Conservation (phyloP, 53 echinoderm and acorn worm genomes). For the Glandiceps talaboti region DNA sequence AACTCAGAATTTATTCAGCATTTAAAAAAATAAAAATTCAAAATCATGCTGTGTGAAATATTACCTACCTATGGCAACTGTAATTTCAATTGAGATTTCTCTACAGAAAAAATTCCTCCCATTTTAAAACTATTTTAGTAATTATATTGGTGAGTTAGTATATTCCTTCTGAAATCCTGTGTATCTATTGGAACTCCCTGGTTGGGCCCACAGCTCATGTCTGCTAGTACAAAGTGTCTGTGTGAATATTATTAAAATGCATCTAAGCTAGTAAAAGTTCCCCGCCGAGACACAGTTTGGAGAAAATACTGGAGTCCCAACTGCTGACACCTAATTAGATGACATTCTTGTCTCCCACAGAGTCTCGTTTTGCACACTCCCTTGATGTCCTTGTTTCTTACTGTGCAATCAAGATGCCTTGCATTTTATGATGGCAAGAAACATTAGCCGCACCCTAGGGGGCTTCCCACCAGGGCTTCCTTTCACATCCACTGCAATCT, state of each 20-base stretch:
- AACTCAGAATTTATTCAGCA: too few relatives aligned
- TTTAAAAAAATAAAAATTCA: too few relatives aligned
- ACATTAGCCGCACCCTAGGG: not conserved
- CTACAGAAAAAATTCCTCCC: too few relatives aligned
- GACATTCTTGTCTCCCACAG: not conserved
- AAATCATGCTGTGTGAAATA: too few relatives aligned
- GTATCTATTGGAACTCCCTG: not conserved
- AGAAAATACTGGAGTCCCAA: not conserved
- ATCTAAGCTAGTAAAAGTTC: not conserved
- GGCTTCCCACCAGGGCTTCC: not conserved
- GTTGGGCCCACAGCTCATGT: not conserved
- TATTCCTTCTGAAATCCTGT: too few relatives aligned
- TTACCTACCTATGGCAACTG: too few relatives aligned
- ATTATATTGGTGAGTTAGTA: too few relatives aligned
- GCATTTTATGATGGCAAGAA: not conserved
- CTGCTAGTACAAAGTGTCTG: not conserved
- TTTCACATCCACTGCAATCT: not conserved
- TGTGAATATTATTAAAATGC: not conserved
- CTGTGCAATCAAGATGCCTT: not conserved
- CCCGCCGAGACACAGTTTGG: not conserved
- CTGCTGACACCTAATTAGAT: not conserved
- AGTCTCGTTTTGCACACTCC: not conserved
- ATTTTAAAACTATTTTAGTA: too few relatives aligned
- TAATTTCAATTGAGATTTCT: too few relatives aligned
- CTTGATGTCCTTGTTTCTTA: not conserved